Conservation (phyloP, 1,140 invertebrate species). For the Cotesia typhae region DNA sequence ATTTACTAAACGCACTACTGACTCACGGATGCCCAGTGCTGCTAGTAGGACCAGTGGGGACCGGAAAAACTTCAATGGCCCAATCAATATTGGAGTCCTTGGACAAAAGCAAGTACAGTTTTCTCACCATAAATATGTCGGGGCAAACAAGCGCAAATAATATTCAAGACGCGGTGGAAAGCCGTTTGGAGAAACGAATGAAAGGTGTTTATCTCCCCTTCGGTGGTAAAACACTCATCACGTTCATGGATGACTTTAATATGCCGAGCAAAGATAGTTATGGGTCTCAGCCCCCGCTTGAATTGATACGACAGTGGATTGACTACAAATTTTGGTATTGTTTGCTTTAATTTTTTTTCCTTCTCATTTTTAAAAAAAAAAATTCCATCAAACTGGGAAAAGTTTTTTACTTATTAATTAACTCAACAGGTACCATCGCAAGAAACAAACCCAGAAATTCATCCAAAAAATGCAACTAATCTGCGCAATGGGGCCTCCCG, state of each 20-base stretch:
- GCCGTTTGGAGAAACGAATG: constrained; percentile 81
- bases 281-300: constrained; percentile 85
- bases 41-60: constrained; percentile 81
- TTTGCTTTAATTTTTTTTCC: background rate
- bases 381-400: no score
- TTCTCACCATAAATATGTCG: constrained; percentile 84
- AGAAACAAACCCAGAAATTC: constrained; percentile 77
- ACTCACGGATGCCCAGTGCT: constrained; percentile 73
- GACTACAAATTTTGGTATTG: constrained; percentile 84
- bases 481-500: constrained; percentile 82
- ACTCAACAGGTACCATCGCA: constrained; percentile 71
- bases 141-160: constrained; percentile 83
- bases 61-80: constrained; percentile 82
- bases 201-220: constrained; percentile 82
- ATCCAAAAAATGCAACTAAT: constrained; percentile 79
- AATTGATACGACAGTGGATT: constrained; percentile 84
- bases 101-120: constrained; percentile 71
- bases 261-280: constrained; percentile 89
- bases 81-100: constrained; percentile 73
- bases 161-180: constrained; percentile 82
- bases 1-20: constrained; percentile 73
- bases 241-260: constrained; percentile 90
- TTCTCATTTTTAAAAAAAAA: no score
- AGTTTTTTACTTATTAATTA: background rate
- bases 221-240: constrained; percentile 80